Evolutionary conservation across 1,140 invertebrate genomes (phyloP).

Genomic region (Zaprionus kolodkinae): DNA sequence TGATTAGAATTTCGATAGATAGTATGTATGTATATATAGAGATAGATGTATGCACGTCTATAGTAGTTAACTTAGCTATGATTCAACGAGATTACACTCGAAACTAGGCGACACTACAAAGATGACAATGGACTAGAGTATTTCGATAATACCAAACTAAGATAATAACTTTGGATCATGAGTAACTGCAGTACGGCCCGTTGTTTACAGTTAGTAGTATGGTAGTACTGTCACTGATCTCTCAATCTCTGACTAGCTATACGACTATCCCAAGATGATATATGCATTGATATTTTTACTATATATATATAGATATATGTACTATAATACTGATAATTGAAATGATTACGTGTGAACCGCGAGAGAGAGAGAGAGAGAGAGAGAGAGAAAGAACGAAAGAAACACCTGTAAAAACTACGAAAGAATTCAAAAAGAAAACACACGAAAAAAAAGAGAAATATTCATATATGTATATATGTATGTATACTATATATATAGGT

Average conservation of each 20-base stretch:
- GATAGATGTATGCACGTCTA: conserved; percentile 28
- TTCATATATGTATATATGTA: conserved; percentile 12
- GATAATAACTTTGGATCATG: background rate
- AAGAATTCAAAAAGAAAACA: conserved; percentile 47
- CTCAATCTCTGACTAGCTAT: too few relatives aligned
- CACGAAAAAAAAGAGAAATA: conserved; percentile 61
- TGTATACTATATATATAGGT: conserved; percentile 15
- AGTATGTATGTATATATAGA: conserved; percentile 39
- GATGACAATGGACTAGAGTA: conserved; percentile 8
- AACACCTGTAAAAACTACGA: conserved; percentile 81
- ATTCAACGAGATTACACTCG: conserved; percentile 23
- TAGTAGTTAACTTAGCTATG: conserved; percentile 36
- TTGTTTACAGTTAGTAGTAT: background rate
- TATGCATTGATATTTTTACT: conserved; percentile 20
- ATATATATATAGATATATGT: conserved; percentile 18
- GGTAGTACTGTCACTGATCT: background rate
- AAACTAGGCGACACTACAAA: conserved; percentile 20
- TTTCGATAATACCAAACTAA: conserved; percentile 5
- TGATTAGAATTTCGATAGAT: conserved; percentile 65
- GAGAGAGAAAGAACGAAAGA: conserved; percentile 53
- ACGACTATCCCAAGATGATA: conserved; percentile 28
- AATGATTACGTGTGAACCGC: conserved; percentile 33
- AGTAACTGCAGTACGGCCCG: background rate
- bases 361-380: conserved; percentile 9
- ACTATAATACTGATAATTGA: conserved; percentile 26